Conservation (phyloP, 2,113 vertebrate species). For the Cnemophilus loriae region DNA sequence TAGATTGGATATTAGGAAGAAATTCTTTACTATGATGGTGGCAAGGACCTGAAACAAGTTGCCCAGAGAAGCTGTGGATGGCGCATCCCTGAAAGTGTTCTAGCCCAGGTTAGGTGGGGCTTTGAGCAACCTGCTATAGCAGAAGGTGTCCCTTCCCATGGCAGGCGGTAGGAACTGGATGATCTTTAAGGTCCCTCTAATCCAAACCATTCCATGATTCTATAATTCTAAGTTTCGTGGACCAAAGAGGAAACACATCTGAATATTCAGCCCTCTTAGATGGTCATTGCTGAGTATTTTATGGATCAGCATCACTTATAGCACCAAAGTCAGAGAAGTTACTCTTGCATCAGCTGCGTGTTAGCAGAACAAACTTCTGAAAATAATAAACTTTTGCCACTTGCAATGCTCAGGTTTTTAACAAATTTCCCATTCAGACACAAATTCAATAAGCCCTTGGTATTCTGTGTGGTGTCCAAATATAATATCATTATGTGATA, state of each 20-base stretch:
- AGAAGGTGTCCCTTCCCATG: not conserved
- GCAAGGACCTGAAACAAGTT: not conserved
- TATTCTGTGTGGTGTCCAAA: not conserved
- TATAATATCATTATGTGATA: not conserved
- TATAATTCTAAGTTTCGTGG: not conserved
- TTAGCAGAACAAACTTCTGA: not conserved
- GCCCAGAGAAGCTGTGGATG: not conserved
- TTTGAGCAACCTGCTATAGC: not conserved
- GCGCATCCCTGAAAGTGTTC: not conserved
- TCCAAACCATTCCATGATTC: not conserved
- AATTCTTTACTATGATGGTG: not conserved
- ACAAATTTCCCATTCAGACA: conserved; percentile 3
- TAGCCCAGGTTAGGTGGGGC: too few species aligned
- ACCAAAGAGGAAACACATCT: not conserved
- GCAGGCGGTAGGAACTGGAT: not conserved
- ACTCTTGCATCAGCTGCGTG: not conserved
- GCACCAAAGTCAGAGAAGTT: not conserved
- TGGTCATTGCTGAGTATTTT: not conserved
- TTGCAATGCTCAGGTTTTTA: not conserved
- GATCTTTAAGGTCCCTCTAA: not conserved
- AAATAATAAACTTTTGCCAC: not conserved
- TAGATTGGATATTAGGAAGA: not conserved
- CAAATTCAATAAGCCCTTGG: conserved; percentile 15
- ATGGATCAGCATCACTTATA: not conserved
- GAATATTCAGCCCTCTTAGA: not conserved